Conservation (phyloP, 2,113 vertebrate genomes). For the Zosterops borbonicus region DNA sequence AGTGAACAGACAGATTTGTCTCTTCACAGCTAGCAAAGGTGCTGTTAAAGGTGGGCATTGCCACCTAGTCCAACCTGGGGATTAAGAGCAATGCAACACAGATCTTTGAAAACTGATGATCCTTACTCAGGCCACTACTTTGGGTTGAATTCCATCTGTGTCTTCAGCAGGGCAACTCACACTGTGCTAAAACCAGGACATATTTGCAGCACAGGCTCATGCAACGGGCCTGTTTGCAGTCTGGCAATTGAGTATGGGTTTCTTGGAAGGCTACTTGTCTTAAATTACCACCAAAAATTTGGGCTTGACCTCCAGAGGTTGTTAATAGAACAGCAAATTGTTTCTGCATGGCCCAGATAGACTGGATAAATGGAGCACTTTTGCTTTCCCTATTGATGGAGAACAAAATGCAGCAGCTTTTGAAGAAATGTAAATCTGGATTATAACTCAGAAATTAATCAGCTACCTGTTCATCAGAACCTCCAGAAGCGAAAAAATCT, state of each 20-base stretch:
- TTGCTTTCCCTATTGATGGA: background rate
- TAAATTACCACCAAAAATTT: background rate
- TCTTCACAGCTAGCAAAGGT: background rate
- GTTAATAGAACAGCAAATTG: background rate
- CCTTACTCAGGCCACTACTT: background rate
- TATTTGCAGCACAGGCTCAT: background rate
- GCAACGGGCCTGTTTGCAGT: background rate
- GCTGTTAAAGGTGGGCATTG: background rate
- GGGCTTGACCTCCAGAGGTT: background rate
- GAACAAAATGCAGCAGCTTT: background rate
- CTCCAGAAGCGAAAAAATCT: slow-evolving; percentile 90
- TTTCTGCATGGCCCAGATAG: background rate
- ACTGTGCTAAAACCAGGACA: background rate
- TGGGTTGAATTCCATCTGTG: background rate
- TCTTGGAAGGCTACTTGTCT: background rate
- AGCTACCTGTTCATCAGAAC: slow-evolving; percentile 93
- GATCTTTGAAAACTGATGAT: background rate
- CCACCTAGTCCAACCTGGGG: background rate
- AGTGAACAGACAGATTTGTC: background rate
- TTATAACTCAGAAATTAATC: background rate
- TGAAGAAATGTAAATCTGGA: background rate
- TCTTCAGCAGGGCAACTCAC: background rate
- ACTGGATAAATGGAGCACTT: background rate
- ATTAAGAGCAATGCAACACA: background rate
- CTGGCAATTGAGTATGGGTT: background rate